Base-by-base conservation (phyloP, 2,888 invertebrate genomes). In the Caenorhabditis sp. region DNA sequence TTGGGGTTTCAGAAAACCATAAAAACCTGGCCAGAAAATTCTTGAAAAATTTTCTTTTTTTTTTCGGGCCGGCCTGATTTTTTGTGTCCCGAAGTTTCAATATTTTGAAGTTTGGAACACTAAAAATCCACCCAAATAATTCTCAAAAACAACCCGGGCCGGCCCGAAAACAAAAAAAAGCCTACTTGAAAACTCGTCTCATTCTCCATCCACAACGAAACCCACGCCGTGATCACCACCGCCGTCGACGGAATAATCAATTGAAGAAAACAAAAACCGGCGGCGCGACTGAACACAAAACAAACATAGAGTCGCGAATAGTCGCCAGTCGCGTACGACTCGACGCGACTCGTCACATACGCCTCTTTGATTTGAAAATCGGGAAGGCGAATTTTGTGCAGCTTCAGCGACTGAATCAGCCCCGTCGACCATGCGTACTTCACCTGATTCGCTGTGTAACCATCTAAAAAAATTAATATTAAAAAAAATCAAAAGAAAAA, bases 181-280 rank as follows among this genome's bases (percentile, higher is more conserved):
- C n/a, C n/a, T 31, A 55, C 24, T 77, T 86, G 69, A 58, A 83
- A 84, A 14, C 74, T 63, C 0, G 83, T 82, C 60, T 87, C 87
- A 64, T 82, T 85, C 59, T 87, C 87, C 86, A 87, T 86, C 87
- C 87, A 87, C 54, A 87, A 70, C n/a, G 86, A 86, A 14, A 88
- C 85, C 87, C 87, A 87, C 0, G 83, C 81, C n/a, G 86, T 83
- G 58, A 88, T 85, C 10, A 87, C 87, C 6, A 87, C 87, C 0
- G 87, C 85, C 12, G 87, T 85, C 5, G 86, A 84, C 1, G 87
- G 87, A 53, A 87, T 83, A 37, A 87, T 84, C 37, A 87, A 71
- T 53, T 78, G 77, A 2, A 87, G 81, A 62, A 87, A 88, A 61
- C 87, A 87, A 76, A 87, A 87, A 0, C 87, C 87, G 37, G 86